Percentiles rank a stretch among this genome's conserved stretches.
Evolutionary conservation across 1,140 invertebrate species (phyloP).

Genomic region (Solen grandis): DNA sequence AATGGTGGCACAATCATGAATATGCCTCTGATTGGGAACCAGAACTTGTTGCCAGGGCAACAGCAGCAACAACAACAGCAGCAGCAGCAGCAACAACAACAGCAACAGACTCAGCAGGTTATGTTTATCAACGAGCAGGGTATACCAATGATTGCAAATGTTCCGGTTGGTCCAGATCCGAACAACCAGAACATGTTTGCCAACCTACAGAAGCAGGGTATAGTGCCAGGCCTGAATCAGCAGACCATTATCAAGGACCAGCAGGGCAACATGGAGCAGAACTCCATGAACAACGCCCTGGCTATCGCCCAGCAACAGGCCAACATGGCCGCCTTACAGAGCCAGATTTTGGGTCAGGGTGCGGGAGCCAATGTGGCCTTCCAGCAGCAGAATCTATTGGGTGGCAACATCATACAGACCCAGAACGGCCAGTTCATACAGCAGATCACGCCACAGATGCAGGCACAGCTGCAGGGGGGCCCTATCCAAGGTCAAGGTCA

Average conservation of each 20-base stretch:
- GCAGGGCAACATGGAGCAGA: slow-evolving; percentile 55
- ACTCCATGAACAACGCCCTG: slow-evolving; percentile 53
- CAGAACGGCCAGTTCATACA: slow-evolving; percentile 44
- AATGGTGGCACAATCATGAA: too few relatives aligned
- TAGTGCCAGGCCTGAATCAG: slow-evolving; percentile 24
- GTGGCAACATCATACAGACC: slow-evolving; percentile 43
- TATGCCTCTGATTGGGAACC: slow-evolving; percentile 62
- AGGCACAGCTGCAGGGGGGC: not conserved
- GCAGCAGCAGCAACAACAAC: slow-evolving; percentile 62
- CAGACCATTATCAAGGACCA: slow-evolving; percentile 31
- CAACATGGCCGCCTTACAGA: slow-evolving; percentile 46
- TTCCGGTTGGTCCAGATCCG: slow-evolving; percentile 61
- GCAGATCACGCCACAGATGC: slow-evolving; percentile 39
- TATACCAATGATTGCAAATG: slow-evolving; percentile 69
- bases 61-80: slow-evolving; percentile 45
- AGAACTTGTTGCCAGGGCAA: slow-evolving; percentile 32
- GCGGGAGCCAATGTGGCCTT: slow-evolving; percentile 7
- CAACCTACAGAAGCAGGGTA: slow-evolving; percentile 50
- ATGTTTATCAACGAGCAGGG: slow-evolving; percentile 77
- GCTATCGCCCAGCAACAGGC: slow-evolving; percentile 57
- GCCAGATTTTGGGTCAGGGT: slow-evolving; percentile 42
- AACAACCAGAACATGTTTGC: slow-evolving; percentile 46
- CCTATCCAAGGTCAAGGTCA: slow-evolving; percentile 52
- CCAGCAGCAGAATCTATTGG: slow-evolving; percentile 43
- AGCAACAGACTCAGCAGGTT: slow-evolving; percentile 64